Percentiles rank a stretch among this genome's conserved stretches.
These are phyloP conservation scores for Pardosa pseudoannulata DNA, from an alignment of 2,888 invertebrate species.

Conservation along the genomic window DNA sequence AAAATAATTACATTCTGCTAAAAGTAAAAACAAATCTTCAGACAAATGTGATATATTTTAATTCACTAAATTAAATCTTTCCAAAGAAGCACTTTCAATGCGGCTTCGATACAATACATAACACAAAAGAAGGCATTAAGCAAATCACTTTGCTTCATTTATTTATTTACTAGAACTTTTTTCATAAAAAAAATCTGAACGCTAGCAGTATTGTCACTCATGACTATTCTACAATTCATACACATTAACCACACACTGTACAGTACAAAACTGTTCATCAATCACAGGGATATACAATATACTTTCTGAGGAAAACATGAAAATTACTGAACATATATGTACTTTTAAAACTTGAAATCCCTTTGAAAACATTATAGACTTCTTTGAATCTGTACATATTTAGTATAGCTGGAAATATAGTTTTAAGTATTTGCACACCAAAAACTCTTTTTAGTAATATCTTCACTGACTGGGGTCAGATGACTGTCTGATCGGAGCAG, in stretches of 20 bases:
- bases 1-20: constrained; percentile 23
- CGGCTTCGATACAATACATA: constrained; percentile 23
- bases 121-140: constrained; percentile 23
- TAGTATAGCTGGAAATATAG: constrained; percentile 53
- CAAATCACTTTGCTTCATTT: background rate
- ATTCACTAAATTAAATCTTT: constrained; percentile 20
- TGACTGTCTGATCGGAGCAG: constrained; percentile 49
- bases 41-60: background rate
- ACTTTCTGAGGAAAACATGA: constrained; percentile 54
- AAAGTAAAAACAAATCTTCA: constrained; percentile 37
- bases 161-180: background rate
- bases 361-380: constrained; percentile 61
- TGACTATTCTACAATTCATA: constrained; percentile 50
- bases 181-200: background rate
- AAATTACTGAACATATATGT: constrained; percentile 43
- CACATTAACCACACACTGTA: constrained; percentile 61
- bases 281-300: constrained; percentile 63
- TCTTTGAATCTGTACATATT: constrained; percentile 58
- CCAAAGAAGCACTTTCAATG: constrained; percentile 12
- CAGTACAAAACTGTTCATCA: constrained; percentile 65
- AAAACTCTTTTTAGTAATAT: background rate
- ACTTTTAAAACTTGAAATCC: constrained; percentile 49
- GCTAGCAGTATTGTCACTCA: constrained; percentile 15
- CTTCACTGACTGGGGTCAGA: constrained; percentile 11
- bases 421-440: constrained; percentile 40